Evolutionary conservation across 2,797 vertebrate species (phyloP), one percentile per base, ranked within the genome.

Genomic region (Accipiter superciliosus): DNA sequence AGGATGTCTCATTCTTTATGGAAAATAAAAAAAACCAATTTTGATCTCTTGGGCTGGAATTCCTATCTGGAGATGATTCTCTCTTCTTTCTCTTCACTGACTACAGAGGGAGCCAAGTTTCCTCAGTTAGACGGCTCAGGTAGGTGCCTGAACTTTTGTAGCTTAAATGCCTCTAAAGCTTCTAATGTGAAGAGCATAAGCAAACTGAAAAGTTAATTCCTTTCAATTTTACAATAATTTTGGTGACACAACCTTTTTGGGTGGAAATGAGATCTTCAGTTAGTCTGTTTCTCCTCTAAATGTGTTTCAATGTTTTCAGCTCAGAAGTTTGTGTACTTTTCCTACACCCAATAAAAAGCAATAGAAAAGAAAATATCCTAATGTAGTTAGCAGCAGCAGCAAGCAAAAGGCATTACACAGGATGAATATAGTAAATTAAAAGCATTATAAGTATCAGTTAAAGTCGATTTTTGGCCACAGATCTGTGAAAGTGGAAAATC

Each of bases 71-170:
- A 80, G 39, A 72, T 53, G 19, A 33, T 82, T 72, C 26, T 91
- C 29, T 84, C 59, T 89, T 84, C 59, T 89, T 91, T 90, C 90
- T 91, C 72, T 76, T 94, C 39, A 24, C 69, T 65, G 79, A 83
- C 92, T 96, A 97, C 89, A 96, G 96, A 95, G 96, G 95, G 96
- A 96, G 95, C 87, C 89, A 95, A 65, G 72, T 88, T 92, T 90
- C 93, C 87, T 96, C 72, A 47, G 33, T 90, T 73, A 72, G 25
- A 58, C 10, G 37, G 29, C 40, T 85, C 52, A 89, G 74, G 33
- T 78, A 44, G 44, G 4, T 65, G 37, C 19, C 49, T 47, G 52
- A 92, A 83, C 33, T 55, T 45, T 10, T 29, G n/a, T 53, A 37
- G 39, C 18, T 77, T 53, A 74, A 85, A 81, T 72, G 16, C 4